A percentile compares a stretch with the other conserved stretches of the same genome.
Conservation (phyloP, 2,113 vertebrate species). For the Malurus cyaneus region DNA sequence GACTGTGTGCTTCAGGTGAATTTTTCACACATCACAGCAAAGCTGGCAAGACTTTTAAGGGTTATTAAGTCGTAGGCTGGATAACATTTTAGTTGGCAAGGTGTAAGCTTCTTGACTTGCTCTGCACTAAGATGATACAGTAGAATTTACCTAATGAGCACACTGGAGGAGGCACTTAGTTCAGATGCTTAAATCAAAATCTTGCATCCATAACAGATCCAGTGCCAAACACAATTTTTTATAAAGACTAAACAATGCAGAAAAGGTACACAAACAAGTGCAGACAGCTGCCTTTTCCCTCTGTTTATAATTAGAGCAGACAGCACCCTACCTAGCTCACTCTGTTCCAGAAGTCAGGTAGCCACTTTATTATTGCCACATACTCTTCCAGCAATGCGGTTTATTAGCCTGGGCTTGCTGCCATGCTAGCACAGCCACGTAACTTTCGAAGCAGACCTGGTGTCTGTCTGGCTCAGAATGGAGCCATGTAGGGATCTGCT, state of each 20-base stretch:
- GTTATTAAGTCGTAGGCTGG: background rate
- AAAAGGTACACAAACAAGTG: slow-evolving; percentile 16
- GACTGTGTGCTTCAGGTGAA: slow-evolving; percentile 28
- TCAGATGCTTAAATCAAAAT: background rate
- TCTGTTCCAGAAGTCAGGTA: slow-evolving; percentile 15
- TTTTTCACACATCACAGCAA: slow-evolving; percentile 52
- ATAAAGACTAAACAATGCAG: background rate
- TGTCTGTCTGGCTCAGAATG: background rate
- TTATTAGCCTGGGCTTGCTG: slow-evolving; percentile 27
- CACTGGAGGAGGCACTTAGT: background rate
- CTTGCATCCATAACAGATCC: slow-evolving; percentile 4
- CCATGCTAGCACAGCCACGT: background rate
- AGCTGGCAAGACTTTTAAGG: slow-evolving; percentile 34
- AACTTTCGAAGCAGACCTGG: background rate
- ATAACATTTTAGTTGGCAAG: slow-evolving; percentile 47
- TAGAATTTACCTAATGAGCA: slow-evolving; percentile 39
- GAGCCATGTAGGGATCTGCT: background rate
- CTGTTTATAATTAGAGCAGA: background rate
- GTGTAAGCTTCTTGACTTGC: background rate
- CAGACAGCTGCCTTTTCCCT: background rate
- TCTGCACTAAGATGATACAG: background rate
- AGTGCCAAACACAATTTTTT: slow-evolving; percentile 4
- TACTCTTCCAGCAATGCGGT: background rate
- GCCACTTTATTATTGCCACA: slow-evolving; percentile 9
- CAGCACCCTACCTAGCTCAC: background rate